Evolutionary conservation across 1,140 invertebrate species (phyloP), one percentile per base, ranked within the genome.

Genomic region (Asbolus verrucosus): DNA sequence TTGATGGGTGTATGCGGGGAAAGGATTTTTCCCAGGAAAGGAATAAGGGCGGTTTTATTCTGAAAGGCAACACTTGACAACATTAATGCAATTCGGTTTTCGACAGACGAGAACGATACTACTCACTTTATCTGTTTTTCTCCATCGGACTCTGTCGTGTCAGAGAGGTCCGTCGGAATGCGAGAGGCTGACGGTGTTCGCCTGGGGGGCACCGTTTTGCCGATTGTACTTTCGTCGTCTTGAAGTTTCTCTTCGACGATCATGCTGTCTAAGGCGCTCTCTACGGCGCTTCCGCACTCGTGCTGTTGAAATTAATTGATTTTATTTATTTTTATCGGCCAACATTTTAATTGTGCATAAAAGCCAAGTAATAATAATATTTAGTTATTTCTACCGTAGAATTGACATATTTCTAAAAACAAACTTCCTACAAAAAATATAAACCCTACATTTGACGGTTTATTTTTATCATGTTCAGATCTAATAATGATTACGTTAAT

Each of bases 101-200:
- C 18, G 5, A 21, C 18, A 3, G 21, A 18, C 36, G 1, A 21
- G 16, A 16, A 8, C 43, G 39, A 33, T 24, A 15, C 27, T 5
- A 73, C 65, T 68, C 54, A 76, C 74, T 71, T 76, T 9, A 39
- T 61, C 21, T 72, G 84, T 78, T 85, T 86, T 74, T 91, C 91
- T 18, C 84, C 87, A 70, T 94, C 93, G 61, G 92, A 94, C 80
- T 95, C 93, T 41, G 90, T 92, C 6, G 90, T 91, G 81, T 94
- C 92, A 13, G 92, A 92, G 75, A 91, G 86, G 83, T 94, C 92
- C 4, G 92, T 92, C 24, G 89, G 89, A 13, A 62, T 33, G n/a
- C 36, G 30, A 6, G 46, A 54, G 27, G 46, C 43, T 50, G 43
- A 54, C 24, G 41, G 18, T n/a, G 46, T 54, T 11, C 21, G 46